Evolutionary conservation across 2,113 vertebrate genomes (phyloP), one percentile per base, ranked within the genome.

Genomic region (Talpa occidentalis): DNA sequence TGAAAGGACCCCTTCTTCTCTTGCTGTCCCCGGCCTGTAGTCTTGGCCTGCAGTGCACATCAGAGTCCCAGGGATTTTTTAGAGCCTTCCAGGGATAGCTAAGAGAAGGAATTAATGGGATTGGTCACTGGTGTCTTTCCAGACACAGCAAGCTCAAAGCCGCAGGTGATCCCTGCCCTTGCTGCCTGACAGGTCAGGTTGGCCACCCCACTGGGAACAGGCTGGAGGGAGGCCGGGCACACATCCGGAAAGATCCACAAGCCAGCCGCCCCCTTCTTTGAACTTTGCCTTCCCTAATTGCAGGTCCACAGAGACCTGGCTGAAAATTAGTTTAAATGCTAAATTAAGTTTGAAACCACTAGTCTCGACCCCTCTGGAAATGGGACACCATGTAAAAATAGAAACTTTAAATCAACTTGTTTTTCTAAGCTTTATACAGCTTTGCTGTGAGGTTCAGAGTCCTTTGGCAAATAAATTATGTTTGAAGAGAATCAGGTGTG

Each of bases 251-350:
- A 94, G 95, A 93, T 94, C 79, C 91, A 93, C 93, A 88, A 88
- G 88, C 95, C 93, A 70, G 47, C 96, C 0, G 21, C 95, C 83
- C 96, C 95, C 86, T 86, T 82, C 97, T 98, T 98, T 98, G 97
- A 98, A 98, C 96, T 97, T 86, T 95, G 97, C 96, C 96, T 97
- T 96, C 96, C 93, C 96, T 98, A 98, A 98, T 98, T 98, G 95
- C 97, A 95, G 92, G 96, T 97, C 98, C 96, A 47, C 64, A 93
- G 98, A 98, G 98, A 98, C 96, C 74, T 95, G 98, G 97, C 97
- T 97, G 98, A 98, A 98, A 98, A 98, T 98, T 97, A 98, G 97
- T 97, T 98, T 98, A 98, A 98, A 98, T 98, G 96, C 97, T 98
- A 98, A 98, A 98, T 94, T 98, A 97, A 97, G 97, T 98, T 98